These are phyloP conservation scores for Petroica traversi DNA, from an alignment of 2,113 vertebrate species.

Conservation along the genomic window DNA sequence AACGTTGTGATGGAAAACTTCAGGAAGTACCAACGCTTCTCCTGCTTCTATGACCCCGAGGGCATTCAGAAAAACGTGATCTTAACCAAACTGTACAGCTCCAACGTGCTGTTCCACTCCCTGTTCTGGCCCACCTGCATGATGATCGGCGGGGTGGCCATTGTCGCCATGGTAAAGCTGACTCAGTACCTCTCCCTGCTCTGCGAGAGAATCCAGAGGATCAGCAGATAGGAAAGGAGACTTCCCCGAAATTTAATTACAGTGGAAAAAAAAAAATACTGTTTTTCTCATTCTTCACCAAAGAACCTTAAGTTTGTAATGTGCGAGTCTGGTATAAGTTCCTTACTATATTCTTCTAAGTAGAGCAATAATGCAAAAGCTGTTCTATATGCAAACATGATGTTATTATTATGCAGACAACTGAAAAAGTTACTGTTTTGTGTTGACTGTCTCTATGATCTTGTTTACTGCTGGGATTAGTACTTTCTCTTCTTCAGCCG, in stretches of 20 bases:
- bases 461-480: slow-evolving; percentile 66
- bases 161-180: slow-evolving; percentile 93
- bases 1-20: slow-evolving; percentile 88
- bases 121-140: slow-evolving; percentile 93
- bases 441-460: slow-evolving; percentile 58
- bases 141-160: slow-evolving; percentile 83
- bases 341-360: slow-evolving; percentile 76
- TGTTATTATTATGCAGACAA: slow-evolving; percentile 74
- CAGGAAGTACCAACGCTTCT: slow-evolving; percentile 82
- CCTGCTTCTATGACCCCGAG: slow-evolving; percentile 85
- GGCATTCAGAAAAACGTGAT: slow-evolving; percentile 84
- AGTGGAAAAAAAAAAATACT: slow-evolving; percentile 79
- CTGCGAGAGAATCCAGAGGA: slow-evolving; percentile 84
- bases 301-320: slow-evolving; percentile 87
- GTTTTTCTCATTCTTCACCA: slow-evolving; percentile 84
- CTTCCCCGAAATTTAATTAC: slow-evolving; percentile 33
- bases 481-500: slow-evolving; percentile 55
- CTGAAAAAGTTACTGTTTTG: slow-evolving; percentile 55
- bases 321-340: slow-evolving; percentile 81
- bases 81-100: slow-evolving; percentile 87
- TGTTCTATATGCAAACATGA: slow-evolving; percentile 83
- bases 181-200: slow-evolving; percentile 93
- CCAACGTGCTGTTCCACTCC: slow-evolving; percentile 84
- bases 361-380: slow-evolving; percentile 85
- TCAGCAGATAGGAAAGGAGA: slow-evolving; percentile 81